Base-by-base conservation (phyloP, 1,140 invertebrate species). In the Tetramorium simillimum region DNA sequence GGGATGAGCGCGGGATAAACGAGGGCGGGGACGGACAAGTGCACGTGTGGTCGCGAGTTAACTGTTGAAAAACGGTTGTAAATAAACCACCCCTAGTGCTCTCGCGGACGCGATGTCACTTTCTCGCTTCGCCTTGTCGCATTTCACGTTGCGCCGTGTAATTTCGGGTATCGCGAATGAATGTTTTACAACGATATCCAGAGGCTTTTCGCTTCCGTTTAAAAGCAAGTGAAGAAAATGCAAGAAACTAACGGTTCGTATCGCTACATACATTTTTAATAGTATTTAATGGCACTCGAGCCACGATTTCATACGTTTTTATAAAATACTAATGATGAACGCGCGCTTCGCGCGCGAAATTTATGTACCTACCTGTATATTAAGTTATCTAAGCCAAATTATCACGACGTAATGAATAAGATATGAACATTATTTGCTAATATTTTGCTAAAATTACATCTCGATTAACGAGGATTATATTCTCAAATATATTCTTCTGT, bases 11-110 rank as follows among this genome's bases (percentile, higher is more conserved):
- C 9, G 24, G 51, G 51, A 63, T 63, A 80, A 72, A 85, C 51
- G 67, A 62, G 49, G 51, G 63, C 56, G 69, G 33, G 49, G 58
- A 72, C 16, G 85, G 84, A 53, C 51, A 58, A 46, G 58, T n/a
- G 78, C 77, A 70, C 40, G 73, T 62, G 67, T 63, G 78, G 37
- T n/a, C 40, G 16, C 37, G 85, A 86, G 89, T 92, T 91, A 91
- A 92, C 91, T 80, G 90, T 58, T 91, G 89, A 89, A 91, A 90
- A 90, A 51, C 77, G 82, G 67, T 89, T 90, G 87, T 86, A 91
- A 92, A 90, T 90, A 91, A 92, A 90, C 87, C 43, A 65, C 18
- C 51, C 51, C 73, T 28, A 49, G 80, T 85, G 65, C 63, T 65
- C 53, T 84, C 77, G 67, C 33, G 51, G 49, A 21, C 28, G 43